Evolutionary conservation across 2,113 vertebrate genomes (phyloP).

Genomic region (Crotophaga sulcirostris): DNA sequence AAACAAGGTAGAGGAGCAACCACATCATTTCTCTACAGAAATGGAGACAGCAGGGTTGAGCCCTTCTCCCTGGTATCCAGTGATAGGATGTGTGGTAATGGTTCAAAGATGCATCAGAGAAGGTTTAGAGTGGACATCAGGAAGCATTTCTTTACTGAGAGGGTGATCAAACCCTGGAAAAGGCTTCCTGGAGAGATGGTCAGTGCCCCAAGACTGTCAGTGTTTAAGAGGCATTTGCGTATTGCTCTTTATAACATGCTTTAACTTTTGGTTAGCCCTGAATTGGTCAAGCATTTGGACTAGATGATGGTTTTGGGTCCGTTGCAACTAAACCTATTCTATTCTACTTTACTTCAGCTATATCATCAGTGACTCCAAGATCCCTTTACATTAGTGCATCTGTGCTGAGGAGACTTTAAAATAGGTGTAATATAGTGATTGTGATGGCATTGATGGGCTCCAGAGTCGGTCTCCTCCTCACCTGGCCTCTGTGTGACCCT

Average conservation of each 20-base stretch:
- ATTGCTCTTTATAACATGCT: neutral
- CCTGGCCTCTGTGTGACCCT: neutral
- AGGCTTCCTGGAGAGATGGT: neutral
- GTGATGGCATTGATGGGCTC: neutral
- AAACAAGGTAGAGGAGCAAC: neutral
- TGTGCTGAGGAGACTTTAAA: neutral
- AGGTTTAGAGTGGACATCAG: neutral
- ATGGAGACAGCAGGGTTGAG: fast-evolving
- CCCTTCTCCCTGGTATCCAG: neutral
- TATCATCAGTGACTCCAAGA: neutral
- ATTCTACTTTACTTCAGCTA: neutral
- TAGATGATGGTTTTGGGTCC: neutral
- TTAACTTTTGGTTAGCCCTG: neutral
- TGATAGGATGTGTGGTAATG: fast-evolving
- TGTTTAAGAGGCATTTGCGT: neutral
- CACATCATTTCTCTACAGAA: neutral
- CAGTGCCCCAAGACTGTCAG: fast-evolving
- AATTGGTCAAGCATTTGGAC: neutral
- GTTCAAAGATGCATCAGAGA: neutral
- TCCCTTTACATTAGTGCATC: neutral
- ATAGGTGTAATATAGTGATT: neutral
- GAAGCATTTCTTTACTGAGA: neutral
- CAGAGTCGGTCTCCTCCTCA: neutral
- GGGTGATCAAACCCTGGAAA: neutral
- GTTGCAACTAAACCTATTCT: neutral